Conservation (phyloP, 2,113 vertebrate genomes). For the Pseudois nayaur region DNA sequence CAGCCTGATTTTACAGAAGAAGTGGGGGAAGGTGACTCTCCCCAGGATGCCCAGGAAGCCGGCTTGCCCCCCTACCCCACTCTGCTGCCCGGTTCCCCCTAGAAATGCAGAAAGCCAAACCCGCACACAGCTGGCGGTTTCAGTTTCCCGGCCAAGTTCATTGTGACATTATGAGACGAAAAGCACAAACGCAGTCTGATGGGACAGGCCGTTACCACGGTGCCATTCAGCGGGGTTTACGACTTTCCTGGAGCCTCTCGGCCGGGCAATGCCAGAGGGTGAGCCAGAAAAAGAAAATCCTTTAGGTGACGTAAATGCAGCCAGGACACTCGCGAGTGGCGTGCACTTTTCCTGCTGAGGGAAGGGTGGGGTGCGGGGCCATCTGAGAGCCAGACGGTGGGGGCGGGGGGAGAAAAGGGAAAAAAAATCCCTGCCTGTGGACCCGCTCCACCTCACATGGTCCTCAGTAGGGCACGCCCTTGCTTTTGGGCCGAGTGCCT, state of each 20-base stretch:
- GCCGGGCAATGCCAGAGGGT: conserved; percentile 52
- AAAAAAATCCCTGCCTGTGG: not conserved
- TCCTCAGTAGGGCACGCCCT: not conserved
- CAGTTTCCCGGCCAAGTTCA: not conserved
- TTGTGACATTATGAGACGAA: conserved; percentile 17
- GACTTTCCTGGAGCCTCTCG: conserved; percentile 70
- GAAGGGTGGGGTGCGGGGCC: conserved; percentile 55
- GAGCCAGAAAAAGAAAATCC: conserved; percentile 74
- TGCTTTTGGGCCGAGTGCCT: not conserved
- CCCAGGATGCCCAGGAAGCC: fast-evolving
- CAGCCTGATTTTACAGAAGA: not conserved
- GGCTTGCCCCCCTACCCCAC: not conserved
- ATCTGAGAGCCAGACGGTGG: not conserved
- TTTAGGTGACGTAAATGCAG: conserved; percentile 70
- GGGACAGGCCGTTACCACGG: not conserved
- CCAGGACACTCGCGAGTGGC: conserved; percentile 57
- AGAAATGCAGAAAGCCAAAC: not conserved
- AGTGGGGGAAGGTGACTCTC: not conserved
- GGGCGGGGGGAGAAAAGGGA: not conserved
- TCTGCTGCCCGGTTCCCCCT: not conserved
- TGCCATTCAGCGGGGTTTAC: conserved; percentile 56
- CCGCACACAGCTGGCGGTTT: not conserved
- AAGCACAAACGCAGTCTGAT: not conserved
- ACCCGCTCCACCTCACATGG: not conserved
- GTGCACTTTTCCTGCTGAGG: conserved; percentile 71